These are phyloP conservation scores for Trichoplusia ni DNA, from an alignment of 1,140 invertebrate genomes.

Conservation along the genomic window DNA sequence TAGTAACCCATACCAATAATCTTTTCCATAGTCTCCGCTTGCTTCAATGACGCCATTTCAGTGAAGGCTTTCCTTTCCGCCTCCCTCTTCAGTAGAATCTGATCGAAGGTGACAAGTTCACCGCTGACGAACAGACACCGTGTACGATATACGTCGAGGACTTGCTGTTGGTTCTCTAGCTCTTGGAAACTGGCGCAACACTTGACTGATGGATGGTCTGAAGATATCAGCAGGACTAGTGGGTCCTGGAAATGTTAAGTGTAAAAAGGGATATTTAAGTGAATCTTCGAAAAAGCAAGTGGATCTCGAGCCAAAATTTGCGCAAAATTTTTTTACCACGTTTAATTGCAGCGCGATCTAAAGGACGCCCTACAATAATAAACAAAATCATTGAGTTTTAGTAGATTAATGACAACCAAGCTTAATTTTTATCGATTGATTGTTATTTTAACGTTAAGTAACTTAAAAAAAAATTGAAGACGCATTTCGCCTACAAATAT, in stretches of 20 bases:
- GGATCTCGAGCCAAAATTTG: no score
- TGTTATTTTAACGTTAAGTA: no score
- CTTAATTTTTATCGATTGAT: no score
- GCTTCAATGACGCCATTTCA: conserved; percentile 76
- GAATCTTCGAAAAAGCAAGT: no score
- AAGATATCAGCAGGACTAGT: conserved; percentile 79
- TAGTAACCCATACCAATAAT: conserved; percentile 77
- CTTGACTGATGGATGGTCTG: conserved; percentile 80
- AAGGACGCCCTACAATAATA: no score
- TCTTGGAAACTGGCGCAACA: conserved; percentile 82
- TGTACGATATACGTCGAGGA: conserved; percentile 79
- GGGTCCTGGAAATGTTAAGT: conserved; percentile 75
- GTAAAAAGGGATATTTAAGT: not conserved
- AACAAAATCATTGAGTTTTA: no score
- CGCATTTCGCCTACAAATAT: no score
- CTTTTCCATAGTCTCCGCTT: conserved; percentile 79
- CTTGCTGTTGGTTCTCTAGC: conserved; percentile 78
- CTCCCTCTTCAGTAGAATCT: conserved; percentile 70
- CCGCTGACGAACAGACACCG: conserved; percentile 76
- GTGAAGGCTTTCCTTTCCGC: conserved; percentile 76
- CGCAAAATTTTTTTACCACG: no score
- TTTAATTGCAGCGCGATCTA: no score
- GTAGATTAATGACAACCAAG: no score
- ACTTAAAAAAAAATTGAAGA: no score
- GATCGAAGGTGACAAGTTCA: conserved; percentile 70